Conservation (phyloP, 2,113 vertebrate genomes). For the Tragelaphus scriptus region DNA sequence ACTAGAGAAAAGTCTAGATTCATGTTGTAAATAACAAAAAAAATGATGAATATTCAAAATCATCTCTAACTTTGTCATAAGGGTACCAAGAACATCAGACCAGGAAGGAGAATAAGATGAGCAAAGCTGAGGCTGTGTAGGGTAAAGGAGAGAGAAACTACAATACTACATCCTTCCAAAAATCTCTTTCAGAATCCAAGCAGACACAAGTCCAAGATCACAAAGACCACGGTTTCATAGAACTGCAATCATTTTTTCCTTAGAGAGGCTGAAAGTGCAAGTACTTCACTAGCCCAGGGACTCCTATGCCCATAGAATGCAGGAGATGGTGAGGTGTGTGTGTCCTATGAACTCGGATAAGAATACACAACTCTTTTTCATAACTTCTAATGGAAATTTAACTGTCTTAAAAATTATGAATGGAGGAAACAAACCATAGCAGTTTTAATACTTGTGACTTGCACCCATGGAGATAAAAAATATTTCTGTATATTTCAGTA, state of each 20-base stretch:
- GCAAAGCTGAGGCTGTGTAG: not conserved
- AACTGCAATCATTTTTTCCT: not conserved
- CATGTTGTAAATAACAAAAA: not conserved
- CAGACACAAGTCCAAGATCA: not conserved
- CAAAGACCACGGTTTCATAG: not conserved
- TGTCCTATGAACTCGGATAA: not conserved
- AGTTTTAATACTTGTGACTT: not conserved
- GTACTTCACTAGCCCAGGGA: not conserved
- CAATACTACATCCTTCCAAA: not conserved
- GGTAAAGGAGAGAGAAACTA: not conserved
- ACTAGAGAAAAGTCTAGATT: not conserved
- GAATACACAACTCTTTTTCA: not conserved
- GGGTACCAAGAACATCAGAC: not conserved
- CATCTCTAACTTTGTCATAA: not conserved
- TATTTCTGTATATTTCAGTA: not conserved
- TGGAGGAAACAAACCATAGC: not conserved
- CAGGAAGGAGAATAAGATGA: not conserved
- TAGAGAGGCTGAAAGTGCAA: not conserved
- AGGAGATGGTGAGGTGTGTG: not conserved
- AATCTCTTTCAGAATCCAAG: not conserved
- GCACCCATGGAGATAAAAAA: not conserved
- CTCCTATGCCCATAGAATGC: not conserved
- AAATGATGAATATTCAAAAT: not conserved
- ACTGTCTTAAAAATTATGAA: not conserved
- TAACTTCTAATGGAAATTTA: not conserved